Conservation (phyloP, 2,797 vertebrate species). For the Acipenser ruthenus region DNA sequence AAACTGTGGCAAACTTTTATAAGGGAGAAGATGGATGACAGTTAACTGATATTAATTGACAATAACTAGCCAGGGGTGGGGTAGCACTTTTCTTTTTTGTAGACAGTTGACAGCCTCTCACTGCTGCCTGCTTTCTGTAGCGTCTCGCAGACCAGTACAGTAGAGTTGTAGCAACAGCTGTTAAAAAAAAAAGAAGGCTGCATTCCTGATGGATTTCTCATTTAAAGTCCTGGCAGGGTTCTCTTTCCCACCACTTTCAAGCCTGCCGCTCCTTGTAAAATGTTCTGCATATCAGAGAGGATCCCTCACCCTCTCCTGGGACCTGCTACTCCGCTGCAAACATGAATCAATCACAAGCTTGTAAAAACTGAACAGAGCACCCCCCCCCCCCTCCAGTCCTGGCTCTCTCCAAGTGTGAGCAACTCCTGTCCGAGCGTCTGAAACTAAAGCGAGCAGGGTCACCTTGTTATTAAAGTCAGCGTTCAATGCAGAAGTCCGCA, state of each 20-base stretch:
- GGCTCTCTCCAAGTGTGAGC: slow-evolving; percentile 22
- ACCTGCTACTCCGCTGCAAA: slow-evolving; percentile 57
- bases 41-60: no score
- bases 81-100: slow-evolving; percentile 19
- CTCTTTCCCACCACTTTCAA: slow-evolving; percentile 78
- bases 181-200: slow-evolving; percentile 41
- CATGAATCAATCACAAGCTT: slow-evolving; percentile 68
- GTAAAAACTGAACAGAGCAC: slow-evolving; percentile 50
- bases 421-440: background rate
- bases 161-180: slow-evolving; percentile 83
- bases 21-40: no score
- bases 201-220: slow-evolving; percentile 91
- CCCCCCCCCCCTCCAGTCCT: slow-evolving; percentile 45
- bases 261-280: slow-evolving; percentile 77
- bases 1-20: no score
- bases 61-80: no score
- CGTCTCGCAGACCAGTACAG: slow-evolving; percentile 50
- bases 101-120: slow-evolving; percentile 31
- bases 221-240: slow-evolving; percentile 70
- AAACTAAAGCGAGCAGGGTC: no score
- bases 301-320: slow-evolving; percentile 66
- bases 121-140: slow-evolving; percentile 26
- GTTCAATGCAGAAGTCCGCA: no score
- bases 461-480: no score
- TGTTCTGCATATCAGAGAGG: slow-evolving; percentile 70